phyloP scores from a whole-genome alignment of 2,113 vertebrate genomes.

The Motacilla tschutschensis region DNA sequence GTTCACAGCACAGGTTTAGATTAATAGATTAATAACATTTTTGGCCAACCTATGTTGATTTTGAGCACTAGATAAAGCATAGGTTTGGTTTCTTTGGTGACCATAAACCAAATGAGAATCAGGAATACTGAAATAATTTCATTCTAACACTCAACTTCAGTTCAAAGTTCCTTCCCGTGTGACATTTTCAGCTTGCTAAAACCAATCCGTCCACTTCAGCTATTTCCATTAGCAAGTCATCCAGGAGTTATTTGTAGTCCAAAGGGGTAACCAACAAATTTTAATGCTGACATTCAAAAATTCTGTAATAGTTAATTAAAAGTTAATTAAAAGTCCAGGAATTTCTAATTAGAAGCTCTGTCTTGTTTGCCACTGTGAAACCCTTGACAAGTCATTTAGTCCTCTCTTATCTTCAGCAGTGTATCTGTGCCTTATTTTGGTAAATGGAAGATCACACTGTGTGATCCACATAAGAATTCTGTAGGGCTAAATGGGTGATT shows the following conservation, averaged over 20 bases:
- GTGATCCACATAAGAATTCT: background rate
- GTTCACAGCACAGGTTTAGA: background rate
- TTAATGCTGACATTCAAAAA: background rate
- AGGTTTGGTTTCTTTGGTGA: background rate
- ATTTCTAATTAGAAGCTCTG: background rate
- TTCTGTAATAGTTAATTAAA: background rate
- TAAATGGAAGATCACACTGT: background rate
- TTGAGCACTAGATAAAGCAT: background rate
- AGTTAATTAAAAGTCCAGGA: background rate
- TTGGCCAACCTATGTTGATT: background rate
- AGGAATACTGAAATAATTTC: background rate
- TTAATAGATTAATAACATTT: slow-evolving; percentile 9
- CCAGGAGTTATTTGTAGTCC: background rate
- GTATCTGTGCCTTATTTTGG: background rate
- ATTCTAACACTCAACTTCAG: background rate
- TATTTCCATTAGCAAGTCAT: background rate
- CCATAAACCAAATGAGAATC: background rate
- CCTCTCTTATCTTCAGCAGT: background rate
- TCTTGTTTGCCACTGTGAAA: background rate
- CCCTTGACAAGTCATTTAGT: background rate
- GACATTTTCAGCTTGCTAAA: background rate
- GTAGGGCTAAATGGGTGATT: background rate
- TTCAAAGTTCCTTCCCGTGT: background rate
- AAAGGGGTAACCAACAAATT: background rate
- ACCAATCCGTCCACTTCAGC: background rate